Evolutionary conservation across 2,888 invertebrate genomes (phyloP), one percentile per base, ranked within the genome.

Genomic region (Rhyacophila evoluta): DNA sequence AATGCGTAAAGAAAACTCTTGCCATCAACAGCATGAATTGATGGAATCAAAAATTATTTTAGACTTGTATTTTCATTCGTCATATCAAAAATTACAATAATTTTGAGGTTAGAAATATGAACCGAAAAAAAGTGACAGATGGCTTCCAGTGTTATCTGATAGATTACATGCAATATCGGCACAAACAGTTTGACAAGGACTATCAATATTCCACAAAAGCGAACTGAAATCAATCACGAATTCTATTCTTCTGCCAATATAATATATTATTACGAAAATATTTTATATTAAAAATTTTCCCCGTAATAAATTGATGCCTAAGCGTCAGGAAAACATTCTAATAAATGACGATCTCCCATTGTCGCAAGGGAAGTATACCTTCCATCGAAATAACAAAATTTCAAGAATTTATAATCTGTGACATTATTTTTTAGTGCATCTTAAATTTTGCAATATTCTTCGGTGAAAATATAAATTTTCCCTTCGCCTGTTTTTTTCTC

Each of bases 231-330:
- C 55, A 55, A 55, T 55, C 55, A 55, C 55, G 10, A 55, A 6
- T 55, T 55, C 55, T 55, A 15, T 55, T 25, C 55, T 8, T 10
- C 55, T 55, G 19, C 55, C 55, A 55, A 55, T 19, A 55, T 55
- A 25, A 19, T 55, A 55, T 55, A 19, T 19, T 25, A 8, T 8
- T 19, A 55, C 19, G 10, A 19, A 10, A 8, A 10, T 10, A 55
- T 8, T 55, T 55, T 55, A 55, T 55, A 55, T 55, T 55, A 55
- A 55, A 55, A 55, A 55, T 55, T 15, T 55, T 55, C 55, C 10
- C 55, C 8, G n/a, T 55, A 55, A 25, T 25, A 55, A 55, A 55
- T 55, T 55, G 55, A 55, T 55, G 55, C 25, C 8, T 19, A 10
- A 2, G 55, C 25, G 15, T n/a, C n/a, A 19, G 10, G 55, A 55